Conservation (phyloP, 2,113 vertebrate species). For the Xyliphius kryptos region DNA sequence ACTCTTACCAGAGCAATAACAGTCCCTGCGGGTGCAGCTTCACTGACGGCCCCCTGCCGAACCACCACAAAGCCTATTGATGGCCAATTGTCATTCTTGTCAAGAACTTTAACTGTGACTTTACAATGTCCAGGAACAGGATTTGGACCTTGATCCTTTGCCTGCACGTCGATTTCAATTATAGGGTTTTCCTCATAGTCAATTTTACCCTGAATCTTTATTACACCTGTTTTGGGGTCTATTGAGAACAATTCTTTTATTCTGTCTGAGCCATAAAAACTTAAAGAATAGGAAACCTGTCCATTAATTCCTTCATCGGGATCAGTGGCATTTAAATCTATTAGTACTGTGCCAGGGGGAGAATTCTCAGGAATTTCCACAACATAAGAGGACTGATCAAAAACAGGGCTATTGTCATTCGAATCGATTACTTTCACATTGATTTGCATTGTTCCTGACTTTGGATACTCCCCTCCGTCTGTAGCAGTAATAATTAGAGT, state of each 20-base stretch:
- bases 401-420: slow-evolving; percentile 94
- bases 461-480: slow-evolving; percentile 88
- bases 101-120: slow-evolving; percentile 89
- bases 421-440: slow-evolving; percentile 97
- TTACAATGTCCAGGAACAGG: slow-evolving; percentile 97
- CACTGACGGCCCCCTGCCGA: slow-evolving; percentile 95
- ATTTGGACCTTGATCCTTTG: slow-evolving; percentile 91
- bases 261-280: slow-evolving; percentile 85
- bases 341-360: slow-evolving; percentile 80
- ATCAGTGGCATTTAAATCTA: slow-evolving; percentile 94
- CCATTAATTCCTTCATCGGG: slow-evolving; percentile 94
- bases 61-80: slow-evolving; percentile 93
- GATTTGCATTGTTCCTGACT: slow-evolving; percentile 89
- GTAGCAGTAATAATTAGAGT: slow-evolving; percentile 88
- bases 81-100: slow-evolving; percentile 96
- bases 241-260: slow-evolving; percentile 95
- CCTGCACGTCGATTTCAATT: slow-evolving; percentile 94
- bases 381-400: slow-evolving; percentile 87
- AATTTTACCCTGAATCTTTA: slow-evolving; percentile 90
- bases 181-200: slow-evolving; percentile 94
- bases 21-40: slow-evolving; percentile 88
- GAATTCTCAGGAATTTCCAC: slow-evolving; percentile 94
- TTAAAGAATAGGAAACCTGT: slow-evolving; percentile 93
- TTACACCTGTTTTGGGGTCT: slow-evolving; percentile 87
- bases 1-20: slow-evolving; percentile 93